These are phyloP conservation scores for Leptinotarsa juncta DNA, from an alignment of 2,888 invertebrate species.

Conservation along the genomic window DNA sequence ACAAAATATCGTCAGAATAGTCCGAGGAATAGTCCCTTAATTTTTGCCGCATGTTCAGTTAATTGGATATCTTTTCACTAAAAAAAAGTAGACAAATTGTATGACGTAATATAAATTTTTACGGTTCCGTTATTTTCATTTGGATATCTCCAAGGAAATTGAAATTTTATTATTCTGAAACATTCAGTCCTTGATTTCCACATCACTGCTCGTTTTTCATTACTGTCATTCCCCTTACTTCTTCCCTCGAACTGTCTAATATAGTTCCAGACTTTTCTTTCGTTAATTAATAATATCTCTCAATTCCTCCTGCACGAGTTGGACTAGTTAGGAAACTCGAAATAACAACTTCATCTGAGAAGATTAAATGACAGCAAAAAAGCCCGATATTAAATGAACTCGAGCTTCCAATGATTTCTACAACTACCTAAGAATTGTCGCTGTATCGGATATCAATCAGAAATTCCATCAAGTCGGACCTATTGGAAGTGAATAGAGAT, in stretches of 20 bases:
- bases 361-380: neutral
- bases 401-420: neutral
- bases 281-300: neutral
- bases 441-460: constrained; percentile 12
- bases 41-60: too few species aligned
- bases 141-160: too few species aligned
- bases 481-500: neutral
- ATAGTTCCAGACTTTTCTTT: neutral
- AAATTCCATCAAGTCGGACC: neutral
- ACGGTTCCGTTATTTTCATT: too few species aligned
- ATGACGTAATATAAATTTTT: too few species aligned
- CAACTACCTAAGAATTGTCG: neutral
- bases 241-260: neutral
- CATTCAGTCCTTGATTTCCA: neutral
- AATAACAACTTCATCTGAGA: neutral
- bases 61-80: too few species aligned
- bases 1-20: too few species aligned
- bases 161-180: too few species aligned
- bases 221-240: neutral
- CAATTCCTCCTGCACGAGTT: neutral
- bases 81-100: too few species aligned
- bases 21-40: too few species aligned
- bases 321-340: neutral
- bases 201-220: neutral
- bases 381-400: neutral